phyloP scores from a whole-genome alignment of 2,797 vertebrate genomes.

The Nyctalus aviator region DNA sequence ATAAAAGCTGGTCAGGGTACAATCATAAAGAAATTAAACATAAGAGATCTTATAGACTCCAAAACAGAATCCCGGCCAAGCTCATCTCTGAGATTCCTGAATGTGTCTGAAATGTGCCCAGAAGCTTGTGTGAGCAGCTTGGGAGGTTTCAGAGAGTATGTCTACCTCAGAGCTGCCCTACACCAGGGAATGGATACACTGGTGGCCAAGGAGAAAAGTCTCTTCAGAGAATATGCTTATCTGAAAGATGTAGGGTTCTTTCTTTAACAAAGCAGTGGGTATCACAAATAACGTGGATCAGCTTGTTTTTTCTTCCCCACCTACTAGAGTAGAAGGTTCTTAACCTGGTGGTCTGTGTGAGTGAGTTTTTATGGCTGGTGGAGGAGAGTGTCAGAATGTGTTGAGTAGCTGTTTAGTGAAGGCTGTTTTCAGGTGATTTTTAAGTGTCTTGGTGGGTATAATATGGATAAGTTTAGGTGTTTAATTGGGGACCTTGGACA shows the following conservation, averaged over 20 bases:
- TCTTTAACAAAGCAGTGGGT: background rate
- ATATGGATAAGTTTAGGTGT: background rate
- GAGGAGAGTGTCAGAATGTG: background rate
- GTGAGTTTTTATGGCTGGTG: background rate
- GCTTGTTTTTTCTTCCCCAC: background rate
- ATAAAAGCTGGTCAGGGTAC: background rate
- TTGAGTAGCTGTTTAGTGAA: background rate
- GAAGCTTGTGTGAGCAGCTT: background rate
- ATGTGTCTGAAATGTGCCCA: background rate
- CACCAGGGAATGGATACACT: background rate
- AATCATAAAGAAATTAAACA: background rate
- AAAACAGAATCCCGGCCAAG: background rate
- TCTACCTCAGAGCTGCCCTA: background rate
- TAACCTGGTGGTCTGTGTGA: background rate
- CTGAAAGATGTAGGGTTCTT: background rate
- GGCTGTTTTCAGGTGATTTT: constrained; percentile 21
- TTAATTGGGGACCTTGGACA: constrained; percentile 2
- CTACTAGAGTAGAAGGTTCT: background rate
- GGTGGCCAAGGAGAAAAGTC: background rate
- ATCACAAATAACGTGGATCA: background rate
- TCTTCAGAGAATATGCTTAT: background rate
- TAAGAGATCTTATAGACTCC: background rate
- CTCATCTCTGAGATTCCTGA: background rate
- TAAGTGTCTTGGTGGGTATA: background rate
- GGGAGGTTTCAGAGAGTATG: background rate